Evolutionary conservation across 2,888 invertebrate species (phyloP).

Genomic region (Cactoblastis cactorum): DNA sequence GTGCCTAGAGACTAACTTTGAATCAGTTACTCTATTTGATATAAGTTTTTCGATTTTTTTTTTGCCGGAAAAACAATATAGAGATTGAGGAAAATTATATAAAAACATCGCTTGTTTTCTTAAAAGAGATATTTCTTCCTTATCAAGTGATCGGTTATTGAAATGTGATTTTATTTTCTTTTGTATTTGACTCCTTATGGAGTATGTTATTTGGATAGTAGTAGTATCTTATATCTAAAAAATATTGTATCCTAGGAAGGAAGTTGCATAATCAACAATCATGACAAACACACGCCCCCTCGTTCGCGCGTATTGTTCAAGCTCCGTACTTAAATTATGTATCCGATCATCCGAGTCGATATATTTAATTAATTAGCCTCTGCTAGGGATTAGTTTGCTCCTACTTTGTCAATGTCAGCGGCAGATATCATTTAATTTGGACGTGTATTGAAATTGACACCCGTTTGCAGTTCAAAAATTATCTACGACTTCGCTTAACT

Average conservation of each 20-base stretch:
- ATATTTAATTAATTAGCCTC: slow-evolving; percentile 33
- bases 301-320: background rate
- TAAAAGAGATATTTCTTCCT: too few species aligned
- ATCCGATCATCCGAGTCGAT: slow-evolving; percentile 25
- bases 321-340: slow-evolving; percentile 8
- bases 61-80: background rate
- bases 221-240: too few species aligned
- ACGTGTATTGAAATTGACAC: too few species aligned
- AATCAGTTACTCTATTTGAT: background rate
- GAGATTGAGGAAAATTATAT: background rate
- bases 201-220: too few species aligned
- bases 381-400: background rate
- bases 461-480: too few species aligned
- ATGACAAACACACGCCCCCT: background rate
- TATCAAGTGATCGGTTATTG: too few species aligned
- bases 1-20: background rate
- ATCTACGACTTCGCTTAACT: too few species aligned
- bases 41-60: background rate
- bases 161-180: too few species aligned
- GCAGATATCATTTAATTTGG: slow-evolving; percentile 27
- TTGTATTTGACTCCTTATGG: too few species aligned
- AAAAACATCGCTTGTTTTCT: background rate
- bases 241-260: too few species aligned
- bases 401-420: slow-evolving; percentile 35
- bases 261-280: too few species aligned